Conservation (phyloP, 2,888 invertebrate species). For the Dusona sp. region DNA sequence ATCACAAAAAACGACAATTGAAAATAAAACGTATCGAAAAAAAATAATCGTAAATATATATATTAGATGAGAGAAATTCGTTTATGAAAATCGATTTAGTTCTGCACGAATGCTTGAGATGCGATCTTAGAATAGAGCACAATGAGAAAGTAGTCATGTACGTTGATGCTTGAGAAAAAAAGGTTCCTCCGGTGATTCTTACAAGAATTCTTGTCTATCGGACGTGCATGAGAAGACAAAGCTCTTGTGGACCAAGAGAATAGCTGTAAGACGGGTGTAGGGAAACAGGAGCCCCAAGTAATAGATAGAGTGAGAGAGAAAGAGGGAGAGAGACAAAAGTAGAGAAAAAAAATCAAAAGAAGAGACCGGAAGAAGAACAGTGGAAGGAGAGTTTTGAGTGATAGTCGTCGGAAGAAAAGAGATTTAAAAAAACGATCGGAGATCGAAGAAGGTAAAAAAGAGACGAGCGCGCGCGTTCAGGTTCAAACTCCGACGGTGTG, state of each 20-base stretch:
- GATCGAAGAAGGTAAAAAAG: background rate
- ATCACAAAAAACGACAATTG: background rate
- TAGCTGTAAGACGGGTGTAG: background rate
- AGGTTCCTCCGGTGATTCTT: constrained; percentile 6
- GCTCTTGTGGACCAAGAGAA: constrained; percentile 1
- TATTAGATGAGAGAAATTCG: background rate
- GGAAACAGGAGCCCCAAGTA: background rate
- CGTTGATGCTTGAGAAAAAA: background rate
- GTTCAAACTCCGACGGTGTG: constrained; percentile 41
- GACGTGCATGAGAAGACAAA: constrained; percentile 20
- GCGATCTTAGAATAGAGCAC: constrained; percentile 4
- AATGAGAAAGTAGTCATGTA: constrained; percentile 33
- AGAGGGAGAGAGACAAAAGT: background rate
- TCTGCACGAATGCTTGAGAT: background rate
- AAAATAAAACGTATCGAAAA: background rate
- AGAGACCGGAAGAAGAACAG: background rate
- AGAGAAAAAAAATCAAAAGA: background rate
- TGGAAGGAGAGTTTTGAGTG: background rate
- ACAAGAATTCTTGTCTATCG: constrained; percentile 19
- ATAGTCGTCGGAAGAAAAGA: background rate
- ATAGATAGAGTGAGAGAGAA: background rate
- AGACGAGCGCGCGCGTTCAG: background rate
- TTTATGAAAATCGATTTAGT: background rate
- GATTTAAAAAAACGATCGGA: background rate
- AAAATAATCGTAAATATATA: background rate